A percentile compares a stretch with the other conserved stretches of the same genome.
These are phyloP conservation scores for Euthynnus affinis DNA, from an alignment of 2,797 vertebrate species.

Conservation along the genomic window DNA sequence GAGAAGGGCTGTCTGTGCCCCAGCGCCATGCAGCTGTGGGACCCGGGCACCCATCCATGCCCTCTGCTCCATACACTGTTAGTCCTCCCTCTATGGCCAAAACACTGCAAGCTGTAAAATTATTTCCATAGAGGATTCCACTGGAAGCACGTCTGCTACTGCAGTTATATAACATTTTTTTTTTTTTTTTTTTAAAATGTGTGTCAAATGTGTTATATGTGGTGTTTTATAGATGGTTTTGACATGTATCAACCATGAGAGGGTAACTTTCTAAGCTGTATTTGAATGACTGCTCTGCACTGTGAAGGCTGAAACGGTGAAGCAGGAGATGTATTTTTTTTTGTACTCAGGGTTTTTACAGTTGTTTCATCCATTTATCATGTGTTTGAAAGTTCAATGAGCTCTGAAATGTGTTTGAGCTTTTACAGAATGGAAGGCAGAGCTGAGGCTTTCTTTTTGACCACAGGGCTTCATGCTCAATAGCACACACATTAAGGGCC, in stretches of 20 bases:
- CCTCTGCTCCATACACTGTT: constrained; percentile 62
- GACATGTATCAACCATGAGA: background rate
- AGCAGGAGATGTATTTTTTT: constrained; percentile 34
- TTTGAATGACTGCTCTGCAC: constrained; percentile 18
- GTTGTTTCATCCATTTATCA: constrained; percentile 32
- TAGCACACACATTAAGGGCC: constrained; percentile 38
- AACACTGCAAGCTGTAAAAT: constrained; percentile 56
- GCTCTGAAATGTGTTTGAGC: constrained; percentile 52
- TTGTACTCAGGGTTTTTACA: constrained; percentile 26
- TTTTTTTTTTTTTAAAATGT: no score
- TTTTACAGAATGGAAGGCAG: constrained; percentile 37
- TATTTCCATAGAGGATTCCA: constrained; percentile 26
- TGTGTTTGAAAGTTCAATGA: constrained; percentile 50
- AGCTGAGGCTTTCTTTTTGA: constrained; percentile 27
- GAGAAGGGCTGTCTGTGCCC: constrained; percentile 82
- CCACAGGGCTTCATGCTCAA: constrained; percentile 52
- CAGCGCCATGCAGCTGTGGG: constrained; percentile 77
- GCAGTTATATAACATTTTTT: background rate
- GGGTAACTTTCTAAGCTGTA: constrained; percentile 15
- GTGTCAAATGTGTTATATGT: background rate
- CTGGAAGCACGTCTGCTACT: constrained; percentile 19
- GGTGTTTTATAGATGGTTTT: background rate
- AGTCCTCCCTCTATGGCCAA: constrained; percentile 49
- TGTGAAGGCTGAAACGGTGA: background rate
- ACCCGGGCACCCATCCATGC: constrained; percentile 75